Conservation (phyloP, 30 jellyfish, hydroid and myxozoan species). For the Sanderia malayensis region DNA sequence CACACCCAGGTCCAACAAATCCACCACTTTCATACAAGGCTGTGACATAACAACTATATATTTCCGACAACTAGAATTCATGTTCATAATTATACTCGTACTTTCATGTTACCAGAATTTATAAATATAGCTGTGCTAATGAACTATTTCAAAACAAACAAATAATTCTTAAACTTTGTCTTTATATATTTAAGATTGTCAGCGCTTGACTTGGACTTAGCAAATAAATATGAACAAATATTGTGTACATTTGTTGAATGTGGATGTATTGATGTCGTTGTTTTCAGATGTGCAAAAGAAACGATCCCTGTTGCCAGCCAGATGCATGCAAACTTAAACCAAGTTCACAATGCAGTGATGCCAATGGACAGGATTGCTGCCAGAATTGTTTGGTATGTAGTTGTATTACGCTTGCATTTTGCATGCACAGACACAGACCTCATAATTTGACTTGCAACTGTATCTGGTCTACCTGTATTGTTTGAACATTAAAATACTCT, state of each 20-base stretch:
- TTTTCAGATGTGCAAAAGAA: conserved; percentile 71
- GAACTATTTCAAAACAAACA: no score
- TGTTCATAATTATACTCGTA: no score
- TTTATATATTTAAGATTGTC: no score
- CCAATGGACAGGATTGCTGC: conserved; percentile 82
- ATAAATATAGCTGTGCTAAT: neutral
- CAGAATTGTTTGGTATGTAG: conserved; percentile 43
- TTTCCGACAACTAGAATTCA: no score
- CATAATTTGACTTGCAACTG: no score
- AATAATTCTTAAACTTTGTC: no score
- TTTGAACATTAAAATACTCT: neutral
- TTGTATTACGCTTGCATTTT: neutral
- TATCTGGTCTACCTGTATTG: no score
- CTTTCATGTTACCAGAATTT: neutral
- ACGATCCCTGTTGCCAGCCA: conserved; percentile 89
- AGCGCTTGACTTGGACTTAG: neutral
- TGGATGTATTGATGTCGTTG: neutral
- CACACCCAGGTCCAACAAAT: no score
- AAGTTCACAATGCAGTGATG: conserved; percentile 85
- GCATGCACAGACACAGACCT: neutral
- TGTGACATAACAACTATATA: no score
- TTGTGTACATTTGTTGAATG: neutral
- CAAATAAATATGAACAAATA: neutral
- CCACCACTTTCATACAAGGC: no score
- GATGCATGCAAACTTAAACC: conserved; percentile 64